These are phyloP conservation scores for Drosophila emarginata DNA, from an alignment of 2,888 invertebrate genomes.

Conservation along the genomic window DNA sequence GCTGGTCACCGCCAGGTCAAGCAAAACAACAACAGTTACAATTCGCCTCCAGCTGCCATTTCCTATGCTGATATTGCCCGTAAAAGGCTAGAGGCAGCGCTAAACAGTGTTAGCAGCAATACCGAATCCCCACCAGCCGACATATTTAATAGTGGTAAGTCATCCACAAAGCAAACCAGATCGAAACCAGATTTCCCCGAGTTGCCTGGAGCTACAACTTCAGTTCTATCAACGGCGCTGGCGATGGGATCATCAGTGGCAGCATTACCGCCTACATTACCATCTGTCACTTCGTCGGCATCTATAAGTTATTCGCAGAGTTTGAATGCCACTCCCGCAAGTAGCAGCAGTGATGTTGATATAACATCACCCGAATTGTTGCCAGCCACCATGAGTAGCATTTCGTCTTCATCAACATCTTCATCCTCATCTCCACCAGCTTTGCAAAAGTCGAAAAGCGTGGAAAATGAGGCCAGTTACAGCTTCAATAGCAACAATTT, in stretches of 20 bases:
- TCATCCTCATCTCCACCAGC: slow-evolving; percentile 53
- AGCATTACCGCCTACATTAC: background rate
- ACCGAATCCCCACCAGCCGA: slow-evolving; percentile 25
- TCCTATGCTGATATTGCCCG: slow-evolving; percentile 94
- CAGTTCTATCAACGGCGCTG: slow-evolving; percentile 1
- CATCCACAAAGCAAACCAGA: slow-evolving; percentile 37
- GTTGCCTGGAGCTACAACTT: slow-evolving; percentile 44
- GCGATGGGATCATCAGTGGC: background rate
- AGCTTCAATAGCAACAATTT: slow-evolving; percentile 79
- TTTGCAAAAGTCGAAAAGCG: slow-evolving; percentile 82
- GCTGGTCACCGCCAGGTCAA: slow-evolving; percentile 55
- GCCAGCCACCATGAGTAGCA: slow-evolving; percentile 4
- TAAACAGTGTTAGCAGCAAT: slow-evolving; percentile 32
- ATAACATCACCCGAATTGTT: slow-evolving; percentile 20
- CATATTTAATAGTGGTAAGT: slow-evolving; percentile 16
- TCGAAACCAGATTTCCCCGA: slow-evolving; percentile 60
- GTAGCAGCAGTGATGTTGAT: slow-evolving; percentile 25
- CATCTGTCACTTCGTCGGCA: slow-evolving; percentile 27
- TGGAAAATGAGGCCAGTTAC: slow-evolving; percentile 79
- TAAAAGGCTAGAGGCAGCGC: slow-evolving; percentile 66
- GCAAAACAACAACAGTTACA: slow-evolving; percentile 53
- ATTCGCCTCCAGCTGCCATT: slow-evolving; percentile 72
- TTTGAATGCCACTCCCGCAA: slow-evolving; percentile 39
- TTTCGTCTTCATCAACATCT: background rate
- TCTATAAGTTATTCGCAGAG: slow-evolving; percentile 57